Conservation (phyloP, 2,113 vertebrate genomes). For the Phyllostomus hastatus region DNA sequence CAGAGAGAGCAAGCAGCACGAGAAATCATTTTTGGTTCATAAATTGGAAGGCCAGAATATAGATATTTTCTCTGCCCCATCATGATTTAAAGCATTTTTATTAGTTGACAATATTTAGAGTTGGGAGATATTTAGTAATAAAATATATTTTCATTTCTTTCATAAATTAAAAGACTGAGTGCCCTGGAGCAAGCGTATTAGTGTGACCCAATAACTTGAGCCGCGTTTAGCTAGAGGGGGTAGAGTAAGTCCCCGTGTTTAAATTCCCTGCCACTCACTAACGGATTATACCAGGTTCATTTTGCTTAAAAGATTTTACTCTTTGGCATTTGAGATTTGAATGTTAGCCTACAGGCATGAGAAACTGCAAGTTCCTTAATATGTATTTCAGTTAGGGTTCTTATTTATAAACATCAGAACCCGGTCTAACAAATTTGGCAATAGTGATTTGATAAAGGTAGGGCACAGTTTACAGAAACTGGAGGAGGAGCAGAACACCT, state of each 20-base stretch:
- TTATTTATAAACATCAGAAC: background rate
- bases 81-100: background rate
- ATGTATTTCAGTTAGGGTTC: background rate
- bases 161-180: background rate
- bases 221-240: no score
- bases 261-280: background rate
- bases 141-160: background rate
- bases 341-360: background rate
- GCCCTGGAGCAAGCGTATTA: background rate
- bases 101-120: background rate
- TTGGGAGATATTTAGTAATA: background rate
- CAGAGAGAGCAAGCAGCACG: background rate
- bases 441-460: background rate
- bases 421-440: background rate
- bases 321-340: constrained; percentile 19
- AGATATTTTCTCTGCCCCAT: background rate
- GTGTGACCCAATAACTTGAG: background rate
- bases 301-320: constrained; percentile 1
- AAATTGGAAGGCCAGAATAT: background rate
- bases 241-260: no score
- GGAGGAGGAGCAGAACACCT: background rate
- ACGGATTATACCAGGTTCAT: background rate
- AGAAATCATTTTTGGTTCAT: background rate
- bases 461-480: background rate
- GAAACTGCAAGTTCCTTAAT: background rate